Evolutionary conservation across 1,140 invertebrate species (phyloP).

Genomic region (Drosophila murphyi): DNA sequence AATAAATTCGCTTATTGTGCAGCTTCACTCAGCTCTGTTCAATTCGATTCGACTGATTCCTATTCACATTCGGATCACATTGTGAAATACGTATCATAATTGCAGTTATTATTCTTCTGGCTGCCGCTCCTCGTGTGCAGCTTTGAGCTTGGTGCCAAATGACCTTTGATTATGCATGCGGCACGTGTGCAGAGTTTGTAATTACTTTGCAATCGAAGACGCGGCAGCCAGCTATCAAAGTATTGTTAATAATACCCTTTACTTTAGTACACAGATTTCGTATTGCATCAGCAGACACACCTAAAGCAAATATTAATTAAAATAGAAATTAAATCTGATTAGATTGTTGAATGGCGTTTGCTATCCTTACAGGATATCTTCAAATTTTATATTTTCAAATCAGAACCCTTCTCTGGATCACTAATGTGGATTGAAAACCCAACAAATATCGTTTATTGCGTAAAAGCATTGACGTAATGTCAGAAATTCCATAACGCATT

Average conservation of each 20-base stretch:
- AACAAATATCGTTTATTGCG: slow-evolving; percentile 18
- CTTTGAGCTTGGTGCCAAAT: slow-evolving; percentile 22
- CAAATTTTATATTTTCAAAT: slow-evolving; percentile 3
- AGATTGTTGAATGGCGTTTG: too few species aligned
- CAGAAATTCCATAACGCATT: slow-evolving; percentile 5
- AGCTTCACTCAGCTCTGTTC: slow-evolving; percentile 30
- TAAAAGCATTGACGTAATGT: background rate
- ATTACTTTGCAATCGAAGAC: slow-evolving; percentile 32
- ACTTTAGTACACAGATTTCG: background rate
- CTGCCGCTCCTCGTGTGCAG: slow-evolving; percentile 10
- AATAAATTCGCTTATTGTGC: slow-evolving; percentile 74
- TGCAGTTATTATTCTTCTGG: slow-evolving; percentile 51
- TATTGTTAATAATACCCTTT: slow-evolving; percentile 2
- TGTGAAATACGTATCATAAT: slow-evolving; percentile 49
- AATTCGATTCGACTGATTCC: slow-evolving; percentile 10
- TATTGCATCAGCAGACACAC: background rate
- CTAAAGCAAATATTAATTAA: background rate
- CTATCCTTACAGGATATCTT: background rate
- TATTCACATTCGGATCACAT: slow-evolving; percentile 24
- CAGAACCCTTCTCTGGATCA: slow-evolving; percentile 13
- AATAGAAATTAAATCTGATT: background rate
- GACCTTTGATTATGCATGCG: slow-evolving; percentile 37
- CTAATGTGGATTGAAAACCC: slow-evolving; percentile 36
- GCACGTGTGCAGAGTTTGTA: slow-evolving; percentile 41
- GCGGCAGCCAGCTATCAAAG: slow-evolving; percentile 6